Evolutionary conservation across 2,797 vertebrate genomes (phyloP).

Genomic region (Graptemys geographica): DNA sequence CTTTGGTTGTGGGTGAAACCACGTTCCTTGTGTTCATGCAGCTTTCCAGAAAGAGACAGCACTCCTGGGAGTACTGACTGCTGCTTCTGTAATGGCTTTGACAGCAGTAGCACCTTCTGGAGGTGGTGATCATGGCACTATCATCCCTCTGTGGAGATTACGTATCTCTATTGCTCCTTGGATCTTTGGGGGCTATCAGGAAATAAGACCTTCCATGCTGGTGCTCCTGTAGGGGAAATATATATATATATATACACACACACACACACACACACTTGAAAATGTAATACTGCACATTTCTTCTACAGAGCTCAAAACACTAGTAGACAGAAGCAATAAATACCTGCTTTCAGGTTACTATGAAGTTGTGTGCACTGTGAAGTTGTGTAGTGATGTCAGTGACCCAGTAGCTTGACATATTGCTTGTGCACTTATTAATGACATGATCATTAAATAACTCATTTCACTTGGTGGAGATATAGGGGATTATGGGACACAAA

Average conservation of each 20-base stretch:
- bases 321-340: neutral
- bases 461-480: neutral
- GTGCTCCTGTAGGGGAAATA: neutral
- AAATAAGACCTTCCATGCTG: neutral
- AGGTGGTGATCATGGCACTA: neutral
- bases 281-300: neutral
- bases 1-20: neutral
- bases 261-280: too few relatives aligned
- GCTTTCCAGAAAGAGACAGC: neutral
- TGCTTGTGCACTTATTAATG: neutral
- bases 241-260: neutral
- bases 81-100: neutral
- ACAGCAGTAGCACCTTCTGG: neutral
- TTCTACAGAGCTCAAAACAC: neutral
- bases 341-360: neutral
- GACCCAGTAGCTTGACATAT: neutral
- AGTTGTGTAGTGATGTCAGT: too few relatives aligned
- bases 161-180: neutral
- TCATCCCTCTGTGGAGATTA: neutral
- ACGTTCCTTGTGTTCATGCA: neutral
- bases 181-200: neutral
- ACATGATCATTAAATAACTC: neutral
- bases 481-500: neutral
- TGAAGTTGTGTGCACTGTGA: neutral
- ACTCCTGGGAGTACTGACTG: neutral